Conservation (phyloP, 2,797 vertebrate species). For the Pseudocheirus occidentalis region DNA sequence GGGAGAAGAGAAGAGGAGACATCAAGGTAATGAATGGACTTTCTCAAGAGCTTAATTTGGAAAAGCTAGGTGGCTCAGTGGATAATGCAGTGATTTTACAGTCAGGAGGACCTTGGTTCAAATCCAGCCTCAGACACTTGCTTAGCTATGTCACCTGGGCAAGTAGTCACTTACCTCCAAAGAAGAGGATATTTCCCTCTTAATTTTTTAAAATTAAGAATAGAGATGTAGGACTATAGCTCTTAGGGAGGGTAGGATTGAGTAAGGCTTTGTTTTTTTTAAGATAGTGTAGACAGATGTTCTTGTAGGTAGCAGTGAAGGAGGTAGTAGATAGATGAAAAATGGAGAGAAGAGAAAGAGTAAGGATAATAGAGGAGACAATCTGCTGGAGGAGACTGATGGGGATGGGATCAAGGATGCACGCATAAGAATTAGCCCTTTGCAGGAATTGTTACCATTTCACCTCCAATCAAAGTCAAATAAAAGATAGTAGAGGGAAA, state of each 20-base stretch:
- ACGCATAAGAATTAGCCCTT: neutral
- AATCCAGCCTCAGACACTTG: too few relatives aligned
- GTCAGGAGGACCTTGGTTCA: too few relatives aligned
- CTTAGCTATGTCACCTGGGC: too few relatives aligned
- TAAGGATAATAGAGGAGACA: neutral
- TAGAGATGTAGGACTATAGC: neutral
- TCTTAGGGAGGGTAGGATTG: neutral
- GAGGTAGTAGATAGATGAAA: neutral
- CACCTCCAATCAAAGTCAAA: neutral
- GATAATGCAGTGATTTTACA: too few relatives aligned
- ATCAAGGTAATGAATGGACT: neutral
- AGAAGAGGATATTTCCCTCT: too few relatives aligned
- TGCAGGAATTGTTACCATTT: neutral
- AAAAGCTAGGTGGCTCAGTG: too few relatives aligned
- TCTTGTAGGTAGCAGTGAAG: neutral
- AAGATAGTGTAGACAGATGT: neutral
- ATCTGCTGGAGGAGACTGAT: neutral
- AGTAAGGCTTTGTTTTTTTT: neutral
- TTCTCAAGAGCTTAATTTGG: neutral
- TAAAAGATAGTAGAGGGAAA: neutral
- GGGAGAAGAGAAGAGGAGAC: neutral
- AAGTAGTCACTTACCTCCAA: too few relatives aligned
- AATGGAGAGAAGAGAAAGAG: neutral
- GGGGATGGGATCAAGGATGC: neutral
- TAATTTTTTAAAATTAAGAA: too few relatives aligned